A percentile compares a stretch with the other conserved stretches of the same genome.
These are phyloP conservation scores for Stegodyphus mimosarum DNA, from an alignment of 1,140 invertebrate species.

Conservation along the genomic window DNA sequence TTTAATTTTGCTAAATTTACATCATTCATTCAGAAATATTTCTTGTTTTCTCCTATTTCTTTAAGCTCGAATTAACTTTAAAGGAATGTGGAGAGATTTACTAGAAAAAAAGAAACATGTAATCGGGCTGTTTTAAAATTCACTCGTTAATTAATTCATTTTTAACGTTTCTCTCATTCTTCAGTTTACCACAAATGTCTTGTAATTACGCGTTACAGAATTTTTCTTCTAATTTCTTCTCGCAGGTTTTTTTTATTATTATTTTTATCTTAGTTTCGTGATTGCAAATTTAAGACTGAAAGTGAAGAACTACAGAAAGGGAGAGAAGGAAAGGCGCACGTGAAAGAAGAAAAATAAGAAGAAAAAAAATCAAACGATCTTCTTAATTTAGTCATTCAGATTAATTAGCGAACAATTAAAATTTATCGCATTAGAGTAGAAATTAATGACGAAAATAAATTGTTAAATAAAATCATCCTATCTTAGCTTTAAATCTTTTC, in stretches of 20 bases:
- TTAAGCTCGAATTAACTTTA: no score
- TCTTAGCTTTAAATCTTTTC: slow-evolving; percentile 39
- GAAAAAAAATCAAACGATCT: slow-evolving; percentile 4
- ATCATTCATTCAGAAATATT: no score
- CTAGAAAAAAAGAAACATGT: no score
- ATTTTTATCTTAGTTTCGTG: no score
- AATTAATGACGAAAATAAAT: slow-evolving; percentile 60
- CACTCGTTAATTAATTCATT: slow-evolving; percentile 45
- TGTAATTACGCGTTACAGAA: slow-evolving; percentile 9
- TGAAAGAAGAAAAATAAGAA: background rate
- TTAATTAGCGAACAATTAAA: slow-evolving; percentile 60
- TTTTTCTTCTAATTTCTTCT: slow-evolving; percentile 6
- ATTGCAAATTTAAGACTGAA: no score
- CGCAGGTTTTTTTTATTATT: background rate
- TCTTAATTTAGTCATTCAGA: slow-evolving; percentile 58
- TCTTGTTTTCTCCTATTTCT: no score
- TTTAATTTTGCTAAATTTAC: no score
- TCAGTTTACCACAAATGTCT: slow-evolving; percentile 44
- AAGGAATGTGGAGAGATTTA: no score
- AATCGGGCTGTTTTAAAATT: slow-evolving; percentile 4
- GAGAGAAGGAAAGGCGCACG: background rate
- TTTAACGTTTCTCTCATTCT: slow-evolving; percentile 14
- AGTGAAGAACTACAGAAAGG: background rate
- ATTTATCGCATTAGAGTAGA: slow-evolving; percentile 57
- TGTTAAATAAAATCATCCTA: slow-evolving; percentile 40